Evolutionary conservation across 2,888 invertebrate species (phyloP), one percentile per base, ranked within the genome.

Genomic region (Augiades crinisus): DNA sequence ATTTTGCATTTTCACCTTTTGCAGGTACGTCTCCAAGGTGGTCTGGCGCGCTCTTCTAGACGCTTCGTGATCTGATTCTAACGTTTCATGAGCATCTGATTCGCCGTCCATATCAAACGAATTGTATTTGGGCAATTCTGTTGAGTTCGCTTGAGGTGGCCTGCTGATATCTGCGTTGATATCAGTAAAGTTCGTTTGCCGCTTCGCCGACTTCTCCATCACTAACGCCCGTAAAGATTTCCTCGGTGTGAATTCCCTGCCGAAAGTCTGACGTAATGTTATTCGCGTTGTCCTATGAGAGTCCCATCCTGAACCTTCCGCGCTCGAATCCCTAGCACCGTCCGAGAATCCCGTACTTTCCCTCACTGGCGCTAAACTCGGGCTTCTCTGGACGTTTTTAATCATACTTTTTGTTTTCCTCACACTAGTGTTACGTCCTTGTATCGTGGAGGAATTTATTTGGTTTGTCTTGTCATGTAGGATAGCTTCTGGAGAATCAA

Each of bases 291-390:
- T 79, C 57, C 86, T 77, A 56, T 88, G 88, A 0, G 88, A 88
- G 38, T 88, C 88, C 88, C 88, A 88, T 0, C 78, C 82, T 0
- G 88, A 87, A 1, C 78, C 77, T 67, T 83, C 84, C 0, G 69
- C 78, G 24, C 78, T 85, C 1, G 83, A 86, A 55, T 78, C 68
- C 10, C 14, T 69, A n/a, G 72, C 66, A 0, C 70, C 75, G 54
- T 78, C 77, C 1, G 75, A 75, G 1, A 78, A 58, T 1, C 67
- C 71, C 1, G 63, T 67, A 30, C 78, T 82, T 10, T 78, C 72
- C 61, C 74, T 70, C 0, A 59, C 60, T 0, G 79, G 67, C 0
- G 65, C 75, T 14, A 79, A 53, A 53, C 76, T 82, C 1, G 67
- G 70, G 55, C 54, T 68, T 0, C 72, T 59, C 40, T 65, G 64